phyloP scores from a whole-genome alignment of 2,113 vertebrate genomes.

The Gavialis gangeticus region DNA sequence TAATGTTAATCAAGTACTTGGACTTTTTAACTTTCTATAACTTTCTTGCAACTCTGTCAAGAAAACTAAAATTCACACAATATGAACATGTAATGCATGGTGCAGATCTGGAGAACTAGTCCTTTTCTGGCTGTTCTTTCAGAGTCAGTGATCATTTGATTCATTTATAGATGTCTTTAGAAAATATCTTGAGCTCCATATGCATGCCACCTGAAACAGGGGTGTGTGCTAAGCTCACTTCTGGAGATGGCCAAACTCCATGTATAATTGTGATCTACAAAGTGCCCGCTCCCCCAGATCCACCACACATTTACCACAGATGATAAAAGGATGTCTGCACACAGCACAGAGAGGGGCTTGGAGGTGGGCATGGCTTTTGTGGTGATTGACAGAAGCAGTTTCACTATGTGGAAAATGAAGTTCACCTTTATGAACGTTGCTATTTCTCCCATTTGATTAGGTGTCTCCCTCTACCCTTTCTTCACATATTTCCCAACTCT shows the following conservation, averaged over 20 bases:
- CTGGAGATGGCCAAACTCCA: neutral
- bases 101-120: neutral
- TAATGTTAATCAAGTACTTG: constrained; percentile 61
- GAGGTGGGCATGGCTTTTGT: neutral
- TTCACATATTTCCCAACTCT: neutral
- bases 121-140: neutral
- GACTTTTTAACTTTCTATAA: constrained; percentile 37
- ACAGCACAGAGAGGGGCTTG: neutral
- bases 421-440: neutral
- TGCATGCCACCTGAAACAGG: neutral
- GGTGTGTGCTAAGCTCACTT: neutral
- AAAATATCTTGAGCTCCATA: neutral
- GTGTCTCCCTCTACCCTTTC: neutral
- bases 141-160: neutral
- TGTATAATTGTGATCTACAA: neutral
- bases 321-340: accelerated
- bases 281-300: neutral
- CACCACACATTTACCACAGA: neutral
- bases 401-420: neutral
- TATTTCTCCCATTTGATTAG: neutral
- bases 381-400: neutral
- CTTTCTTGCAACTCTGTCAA: constrained; percentile 7
- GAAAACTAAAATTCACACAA: neutral
- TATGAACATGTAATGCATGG: neutral
- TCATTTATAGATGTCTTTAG: no score